A percentile compares a stretch with the other conserved stretches of the same genome.
phyloP scores from a whole-genome alignment of 2,113 vertebrate species.

The Microtus montanus region DNA sequence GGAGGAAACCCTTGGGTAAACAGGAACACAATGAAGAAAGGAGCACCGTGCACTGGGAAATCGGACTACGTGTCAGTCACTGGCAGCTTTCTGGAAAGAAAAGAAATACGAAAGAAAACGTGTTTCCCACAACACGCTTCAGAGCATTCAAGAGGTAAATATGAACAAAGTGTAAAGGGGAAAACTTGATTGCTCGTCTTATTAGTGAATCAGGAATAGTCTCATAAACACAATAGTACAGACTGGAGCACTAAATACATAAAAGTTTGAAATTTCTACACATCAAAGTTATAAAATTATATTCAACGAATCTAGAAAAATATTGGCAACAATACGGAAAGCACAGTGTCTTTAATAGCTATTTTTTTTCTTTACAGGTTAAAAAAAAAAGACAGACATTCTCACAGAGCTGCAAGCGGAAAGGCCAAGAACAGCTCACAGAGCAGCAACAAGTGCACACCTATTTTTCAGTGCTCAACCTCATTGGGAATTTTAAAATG shows the following conservation, averaged over 20 bases:
- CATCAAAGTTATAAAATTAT: not conserved
- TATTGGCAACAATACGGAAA: not conserved
- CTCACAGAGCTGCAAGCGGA: not conserved
- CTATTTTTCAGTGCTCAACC: not conserved
- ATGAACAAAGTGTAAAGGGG: slow-evolving; percentile 3
- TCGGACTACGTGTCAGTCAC: not conserved
- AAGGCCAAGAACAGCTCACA: not conserved
- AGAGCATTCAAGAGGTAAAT: not conserved
- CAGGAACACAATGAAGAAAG: slow-evolving; percentile 4
- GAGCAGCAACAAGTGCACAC: not conserved
- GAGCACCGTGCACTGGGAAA: not conserved
- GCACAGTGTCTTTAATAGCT: not conserved
- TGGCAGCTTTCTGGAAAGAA: not conserved
- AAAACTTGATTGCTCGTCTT: not conserved
- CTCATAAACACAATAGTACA: not conserved
- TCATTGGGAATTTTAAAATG: not conserved
- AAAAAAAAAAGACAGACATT: not conserved
- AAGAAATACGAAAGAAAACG: not conserved
- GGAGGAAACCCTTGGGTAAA: not conserved
- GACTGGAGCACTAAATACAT: not conserved
- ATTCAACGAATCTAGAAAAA: slow-evolving; percentile 29
- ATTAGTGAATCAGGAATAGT: not conserved
- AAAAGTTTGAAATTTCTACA: not conserved
- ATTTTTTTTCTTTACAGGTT: not conserved
- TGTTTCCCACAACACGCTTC: not conserved